phyloP scores from a whole-genome alignment of 92 coral and sea anemone genomes.

The Epizoanthus illoricatus region DNA sequence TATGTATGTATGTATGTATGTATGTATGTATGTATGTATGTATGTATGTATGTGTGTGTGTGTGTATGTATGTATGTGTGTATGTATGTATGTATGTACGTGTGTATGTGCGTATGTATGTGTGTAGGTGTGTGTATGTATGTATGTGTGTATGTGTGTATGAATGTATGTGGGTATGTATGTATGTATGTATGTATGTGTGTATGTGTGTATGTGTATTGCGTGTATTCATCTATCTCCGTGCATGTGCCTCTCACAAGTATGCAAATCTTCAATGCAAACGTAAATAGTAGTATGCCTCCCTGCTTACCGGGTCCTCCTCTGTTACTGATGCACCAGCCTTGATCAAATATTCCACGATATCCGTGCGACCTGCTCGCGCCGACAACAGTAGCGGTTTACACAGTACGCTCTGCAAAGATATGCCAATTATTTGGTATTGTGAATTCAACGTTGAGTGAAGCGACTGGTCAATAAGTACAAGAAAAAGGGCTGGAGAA shows the following conservation, averaged over 20 bases:
- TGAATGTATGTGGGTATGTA: neutral
- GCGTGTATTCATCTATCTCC: neutral
- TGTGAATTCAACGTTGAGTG: too few species aligned
- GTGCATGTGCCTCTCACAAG: neutral
- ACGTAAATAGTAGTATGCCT: neutral
- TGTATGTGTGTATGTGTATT: neutral
- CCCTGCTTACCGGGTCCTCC: slow-evolving; percentile 72
- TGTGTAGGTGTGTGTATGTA: too few species aligned
- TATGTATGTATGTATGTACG: neutral
- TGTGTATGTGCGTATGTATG: neutral
- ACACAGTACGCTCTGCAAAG: slow-evolving; percentile 67
- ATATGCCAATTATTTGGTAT: neutral
- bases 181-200: neutral
- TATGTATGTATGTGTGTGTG: neutral
- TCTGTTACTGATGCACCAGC: slow-evolving; percentile 91
- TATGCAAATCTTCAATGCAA: neutral
- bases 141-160: neutral
- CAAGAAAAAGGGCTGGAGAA: too few species aligned
- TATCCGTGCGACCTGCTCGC: slow-evolving; percentile 79
- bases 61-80: neutral
- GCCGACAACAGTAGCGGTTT: slow-evolving; percentile 88
- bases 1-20: too few species aligned
- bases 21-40: neutral
- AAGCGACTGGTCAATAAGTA: too few species aligned
- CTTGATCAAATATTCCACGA: slow-evolving; percentile 79